phyloP scores from a whole-genome alignment of 2,797 vertebrate species.

The Enteromius fasciolatus region DNA sequence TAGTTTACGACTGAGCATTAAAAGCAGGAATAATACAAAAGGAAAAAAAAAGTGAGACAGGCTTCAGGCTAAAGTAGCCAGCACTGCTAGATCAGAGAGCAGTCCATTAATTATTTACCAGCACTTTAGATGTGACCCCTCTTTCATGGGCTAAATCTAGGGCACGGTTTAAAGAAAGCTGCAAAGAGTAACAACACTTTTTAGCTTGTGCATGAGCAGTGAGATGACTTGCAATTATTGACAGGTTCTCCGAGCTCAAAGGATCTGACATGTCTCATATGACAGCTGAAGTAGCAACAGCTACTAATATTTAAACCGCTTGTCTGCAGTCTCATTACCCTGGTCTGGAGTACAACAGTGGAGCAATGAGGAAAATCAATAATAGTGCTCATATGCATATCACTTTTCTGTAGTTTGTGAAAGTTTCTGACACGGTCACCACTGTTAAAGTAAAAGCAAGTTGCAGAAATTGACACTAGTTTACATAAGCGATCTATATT shows the following conservation, averaged over 20 bases:
- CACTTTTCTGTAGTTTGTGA: background rate
- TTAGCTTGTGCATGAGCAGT: background rate
- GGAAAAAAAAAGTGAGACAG: background rate
- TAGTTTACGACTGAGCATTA: background rate
- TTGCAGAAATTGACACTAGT: background rate
- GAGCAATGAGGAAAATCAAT: background rate
- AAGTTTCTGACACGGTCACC: background rate
- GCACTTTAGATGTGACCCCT: background rate
- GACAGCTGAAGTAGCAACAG: background rate
- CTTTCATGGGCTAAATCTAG: constrained; percentile 21
- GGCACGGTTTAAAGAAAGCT: constrained; percentile 2
- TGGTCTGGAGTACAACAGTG: background rate
- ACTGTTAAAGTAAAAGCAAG: background rate
- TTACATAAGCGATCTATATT: background rate
- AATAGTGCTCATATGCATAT: background rate
- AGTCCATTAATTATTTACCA: constrained; percentile 31
- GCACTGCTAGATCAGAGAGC: background rate
- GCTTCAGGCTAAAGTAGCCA: background rate
- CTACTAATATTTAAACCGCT: constrained; percentile 6
- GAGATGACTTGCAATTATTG: constrained; percentile 23
- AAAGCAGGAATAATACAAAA: constrained; percentile 3
- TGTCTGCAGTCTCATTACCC: constrained; percentile 1
- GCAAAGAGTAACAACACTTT: constrained; percentile 3
- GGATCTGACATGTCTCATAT: background rate
- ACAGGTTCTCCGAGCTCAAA: background rate